Evolutionary conservation across 2,113 vertebrate species (phyloP).

Genomic region (Microcebus griseorufus): DNA sequence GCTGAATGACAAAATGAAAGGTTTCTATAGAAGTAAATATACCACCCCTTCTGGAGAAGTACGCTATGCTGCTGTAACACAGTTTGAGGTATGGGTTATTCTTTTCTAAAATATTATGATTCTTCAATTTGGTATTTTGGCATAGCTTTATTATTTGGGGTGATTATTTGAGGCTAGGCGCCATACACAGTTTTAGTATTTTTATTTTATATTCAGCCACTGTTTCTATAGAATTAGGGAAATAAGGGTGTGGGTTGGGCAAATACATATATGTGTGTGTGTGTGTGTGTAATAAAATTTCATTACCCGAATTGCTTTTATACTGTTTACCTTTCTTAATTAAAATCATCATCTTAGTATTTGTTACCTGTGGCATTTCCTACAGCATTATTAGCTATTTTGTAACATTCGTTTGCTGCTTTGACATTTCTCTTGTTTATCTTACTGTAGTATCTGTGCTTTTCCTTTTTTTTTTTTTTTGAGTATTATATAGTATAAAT

Average conservation of each 20-base stretch:
- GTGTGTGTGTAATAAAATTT: neutral
- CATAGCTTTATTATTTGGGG: neutral
- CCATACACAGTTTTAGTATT: neutral
- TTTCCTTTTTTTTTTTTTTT: no score
- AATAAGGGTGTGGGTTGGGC: neutral
- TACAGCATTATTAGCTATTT: neutral
- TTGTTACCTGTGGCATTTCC: neutral
- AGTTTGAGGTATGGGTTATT: constrained; percentile 93
- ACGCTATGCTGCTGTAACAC: constrained; percentile 97
- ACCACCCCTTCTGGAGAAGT: constrained; percentile 90
- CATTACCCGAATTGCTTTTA: neutral
- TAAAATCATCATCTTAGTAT: constrained; percentile 8
- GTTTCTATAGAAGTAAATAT: constrained; percentile 98
- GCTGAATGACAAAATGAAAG: constrained; percentile 99
- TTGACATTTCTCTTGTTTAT: neutral
- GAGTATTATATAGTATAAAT: no score
- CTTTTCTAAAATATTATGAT: neutral
- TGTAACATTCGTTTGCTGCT: neutral
- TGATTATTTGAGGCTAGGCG: neutral
- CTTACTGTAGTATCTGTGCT: neutral
- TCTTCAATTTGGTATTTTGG: neutral
- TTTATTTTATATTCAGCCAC: constrained; percentile 40
- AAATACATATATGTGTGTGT: neutral
- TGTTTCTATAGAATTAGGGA: neutral
- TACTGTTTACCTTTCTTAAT: neutral